phyloP scores from a whole-genome alignment of 2,797 vertebrate genomes.

The Alca torda region DNA sequence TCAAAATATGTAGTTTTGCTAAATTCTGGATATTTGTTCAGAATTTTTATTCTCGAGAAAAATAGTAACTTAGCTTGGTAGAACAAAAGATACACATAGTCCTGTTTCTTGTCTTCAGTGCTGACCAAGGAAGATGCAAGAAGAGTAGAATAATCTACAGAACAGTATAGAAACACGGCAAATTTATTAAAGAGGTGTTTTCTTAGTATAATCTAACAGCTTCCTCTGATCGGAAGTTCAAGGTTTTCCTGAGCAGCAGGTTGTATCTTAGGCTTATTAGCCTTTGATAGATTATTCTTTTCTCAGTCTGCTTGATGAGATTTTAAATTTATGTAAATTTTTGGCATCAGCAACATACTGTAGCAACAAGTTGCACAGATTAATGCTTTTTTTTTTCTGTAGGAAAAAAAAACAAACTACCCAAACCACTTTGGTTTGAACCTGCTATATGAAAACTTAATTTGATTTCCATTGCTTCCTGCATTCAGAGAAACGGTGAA shows the following conservation, averaged over 20 bases:
- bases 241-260: neutral
- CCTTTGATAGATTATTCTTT: neutral
- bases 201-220: neutral
- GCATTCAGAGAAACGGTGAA: neutral
- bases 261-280: neutral
- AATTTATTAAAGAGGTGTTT: neutral
- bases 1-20: neutral
- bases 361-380: neutral
- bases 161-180: neutral
- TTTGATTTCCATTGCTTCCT: slow-evolving; percentile 1
- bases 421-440: neutral
- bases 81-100: neutral
- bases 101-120: neutral
- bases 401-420: neutral
- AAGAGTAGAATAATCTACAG: neutral
- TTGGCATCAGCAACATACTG: neutral
- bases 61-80: neutral
- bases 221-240: neutral
- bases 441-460: neutral
- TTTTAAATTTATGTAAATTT: neutral
- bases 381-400: neutral
- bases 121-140: neutral
- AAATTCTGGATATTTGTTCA: neutral
- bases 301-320: neutral
- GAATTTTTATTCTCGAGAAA: neutral